Conservation (phyloP, 2,888 invertebrate species). For the Phyto melanocephala region DNA sequence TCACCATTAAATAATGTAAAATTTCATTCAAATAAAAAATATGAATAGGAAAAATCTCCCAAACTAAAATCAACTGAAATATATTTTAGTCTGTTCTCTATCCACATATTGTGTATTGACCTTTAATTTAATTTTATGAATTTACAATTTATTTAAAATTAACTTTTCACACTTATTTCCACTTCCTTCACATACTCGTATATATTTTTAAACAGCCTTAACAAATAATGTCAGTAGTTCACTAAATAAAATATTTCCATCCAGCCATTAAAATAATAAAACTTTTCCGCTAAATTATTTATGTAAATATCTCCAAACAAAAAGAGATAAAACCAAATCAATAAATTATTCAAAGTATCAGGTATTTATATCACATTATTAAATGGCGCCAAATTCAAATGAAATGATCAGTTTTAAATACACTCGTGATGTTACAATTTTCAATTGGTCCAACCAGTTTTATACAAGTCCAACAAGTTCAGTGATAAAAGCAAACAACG, state of each 20-base stretch:
- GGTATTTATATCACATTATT: background rate
- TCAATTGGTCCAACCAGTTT: background rate
- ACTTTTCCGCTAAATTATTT: constrained; percentile 3
- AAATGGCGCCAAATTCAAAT: constrained; percentile 53
- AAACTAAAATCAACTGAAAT: too few relatives aligned
- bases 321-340: background rate
- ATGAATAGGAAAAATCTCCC: too few relatives aligned
- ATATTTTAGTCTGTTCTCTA: too few relatives aligned
- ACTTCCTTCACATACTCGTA: too few relatives aligned
- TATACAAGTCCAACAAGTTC: constrained; percentile 32
- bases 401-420: background rate
- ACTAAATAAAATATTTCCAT: background rate
- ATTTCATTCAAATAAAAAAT: too few relatives aligned
- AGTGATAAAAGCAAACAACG: background rate
- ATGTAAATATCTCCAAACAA: constrained; percentile 16
- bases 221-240: constrained; percentile 38
- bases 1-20: too few relatives aligned
- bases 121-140: too few relatives aligned
- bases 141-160: too few relatives aligned
- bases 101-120: too few relatives aligned
- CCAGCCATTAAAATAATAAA: background rate
- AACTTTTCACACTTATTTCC: too few relatives aligned
- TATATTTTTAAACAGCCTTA: too few relatives aligned
- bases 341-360: background rate
- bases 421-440: background rate